Evolutionary conservation across 1,140 invertebrate genomes (phyloP).

Genomic region (Drosophila lacteicornis): DNA sequence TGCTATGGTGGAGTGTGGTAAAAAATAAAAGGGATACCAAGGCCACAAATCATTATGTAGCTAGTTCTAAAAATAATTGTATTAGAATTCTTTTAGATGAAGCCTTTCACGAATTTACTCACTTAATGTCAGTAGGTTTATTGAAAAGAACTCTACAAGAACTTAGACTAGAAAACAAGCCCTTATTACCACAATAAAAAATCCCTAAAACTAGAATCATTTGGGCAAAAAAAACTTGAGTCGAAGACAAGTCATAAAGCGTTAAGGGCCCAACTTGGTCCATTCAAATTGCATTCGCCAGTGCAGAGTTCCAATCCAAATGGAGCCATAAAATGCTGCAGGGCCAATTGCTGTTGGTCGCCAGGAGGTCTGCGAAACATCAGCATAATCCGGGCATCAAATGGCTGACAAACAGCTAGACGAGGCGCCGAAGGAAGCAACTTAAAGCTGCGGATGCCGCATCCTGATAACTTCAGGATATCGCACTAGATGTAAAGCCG

Average conservation of each 20-base stretch:
- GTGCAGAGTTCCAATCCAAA: constrained; percentile 47
- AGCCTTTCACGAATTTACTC: not conserved
- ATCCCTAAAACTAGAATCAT: constrained; percentile 6
- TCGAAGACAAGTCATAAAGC: constrained; percentile 40
- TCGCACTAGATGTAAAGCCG: constrained; percentile 32
- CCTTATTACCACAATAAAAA: constrained; percentile 22
- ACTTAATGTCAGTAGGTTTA: not conserved
- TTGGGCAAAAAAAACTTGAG: constrained; percentile 6
- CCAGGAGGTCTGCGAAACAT: constrained; percentile 47
- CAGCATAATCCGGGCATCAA: constrained; percentile 41
- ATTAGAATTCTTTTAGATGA: not conserved
- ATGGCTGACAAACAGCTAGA: constrained; percentile 42
- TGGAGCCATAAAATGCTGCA: constrained; percentile 46
- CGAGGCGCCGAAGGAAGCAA: constrained; percentile 8
- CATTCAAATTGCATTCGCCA: constrained; percentile 32
- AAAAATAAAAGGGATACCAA: not conserved
- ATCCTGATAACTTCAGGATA: constrained; percentile 15
- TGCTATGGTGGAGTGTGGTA: not conserved
- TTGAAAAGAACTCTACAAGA: not conserved
- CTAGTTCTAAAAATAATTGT: not conserved
- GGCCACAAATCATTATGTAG: not conserved
- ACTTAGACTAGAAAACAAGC: not conserved
- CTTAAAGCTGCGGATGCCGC: constrained; percentile 37
- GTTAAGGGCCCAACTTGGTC: constrained; percentile 21
- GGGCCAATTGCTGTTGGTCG: constrained; percentile 41